Base-by-base conservation (phyloP, 2,888 invertebrate species). In the Hipparchia semele region DNA sequence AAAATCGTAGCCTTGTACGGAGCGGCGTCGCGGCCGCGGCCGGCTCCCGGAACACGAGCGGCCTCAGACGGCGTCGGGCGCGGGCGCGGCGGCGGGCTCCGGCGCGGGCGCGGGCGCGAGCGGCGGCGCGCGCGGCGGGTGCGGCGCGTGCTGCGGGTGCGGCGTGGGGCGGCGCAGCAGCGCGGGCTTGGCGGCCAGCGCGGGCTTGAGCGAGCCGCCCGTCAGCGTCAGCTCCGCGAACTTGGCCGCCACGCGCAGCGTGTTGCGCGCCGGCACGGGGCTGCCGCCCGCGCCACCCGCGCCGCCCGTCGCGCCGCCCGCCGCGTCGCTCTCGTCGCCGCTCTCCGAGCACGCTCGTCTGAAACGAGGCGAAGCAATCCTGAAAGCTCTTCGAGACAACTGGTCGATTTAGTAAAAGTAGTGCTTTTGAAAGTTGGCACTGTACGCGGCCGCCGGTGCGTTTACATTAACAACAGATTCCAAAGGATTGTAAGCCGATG, bases 101-200 rank as follows among this genome's bases (percentile, higher is more conserved):
- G 66, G 67, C 10, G 71, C 65, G 6, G 49, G 49, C 68, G 61
- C 69, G 51, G 6, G 61, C 59, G 33, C 1, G 10, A 1, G 59
- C 8, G 8, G 58, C 46, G 13, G 67, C 67, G 73, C 71, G 70
- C 59, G 59, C 23, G 33, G 66, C 58, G 74, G 70, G 71, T 45
- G 64, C 65, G 53, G 46, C 67, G 70, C 79, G 74, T 45, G 80
- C 74, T 39, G 76, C 80, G 88, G 89, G 83, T 87, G 90, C 79
- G 91, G 90, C 79, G 90, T 84, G 80, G 90, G 90, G 61, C 91
- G 89, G 59, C 91, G 88, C 90, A 97, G 95, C 80, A 98, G 96
- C 80, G 96, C 96, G 13, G 98, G 98, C 91, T 98, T 98, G 69
- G 96, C 96, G 86, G 97, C 96, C 74, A 96, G 95, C 83, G 96